A percentile compares a stretch with the other conserved stretches of the same genome.
These are phyloP conservation scores for Vannuccia rotundouncinata DNA, from an alignment of 2,888 invertebrate species.

Conservation along the genomic window DNA sequence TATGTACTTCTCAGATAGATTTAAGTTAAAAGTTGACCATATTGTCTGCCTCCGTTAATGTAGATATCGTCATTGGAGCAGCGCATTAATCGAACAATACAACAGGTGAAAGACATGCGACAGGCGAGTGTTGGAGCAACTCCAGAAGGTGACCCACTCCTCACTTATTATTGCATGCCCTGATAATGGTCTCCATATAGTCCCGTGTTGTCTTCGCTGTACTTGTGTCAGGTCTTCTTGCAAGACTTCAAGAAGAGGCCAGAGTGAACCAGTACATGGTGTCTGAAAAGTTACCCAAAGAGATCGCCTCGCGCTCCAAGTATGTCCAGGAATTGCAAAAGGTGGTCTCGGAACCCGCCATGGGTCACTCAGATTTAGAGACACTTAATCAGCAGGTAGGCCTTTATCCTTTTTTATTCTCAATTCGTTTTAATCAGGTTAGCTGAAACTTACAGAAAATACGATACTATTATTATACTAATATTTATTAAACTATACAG, in stretches of 20 bases:
- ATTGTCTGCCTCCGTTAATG: too few relatives aligned
- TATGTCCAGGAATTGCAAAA: conserved; percentile 67
- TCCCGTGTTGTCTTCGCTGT: neutral
- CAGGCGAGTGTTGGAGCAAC: conserved; percentile 62
- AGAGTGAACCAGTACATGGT: conserved; percentile 69
- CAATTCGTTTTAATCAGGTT: too few relatives aligned
- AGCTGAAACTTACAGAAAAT: too few relatives aligned
- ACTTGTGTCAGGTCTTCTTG: conserved; percentile 61
- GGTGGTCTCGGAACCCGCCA: conserved; percentile 65
- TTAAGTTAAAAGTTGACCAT: too few relatives aligned
- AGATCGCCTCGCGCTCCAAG: conserved; percentile 63
- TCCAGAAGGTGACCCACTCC: conserved; percentile 59
- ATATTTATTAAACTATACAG: too few relatives aligned
- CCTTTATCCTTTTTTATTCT: neutral
- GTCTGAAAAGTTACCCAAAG: conserved; percentile 72
- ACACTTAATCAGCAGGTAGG: conserved; percentile 63
- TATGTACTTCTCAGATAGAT: conserved; percentile 22
- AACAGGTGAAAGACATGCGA: conserved; percentile 64
- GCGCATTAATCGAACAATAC: conserved; percentile 60
- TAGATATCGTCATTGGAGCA: conserved; percentile 38
- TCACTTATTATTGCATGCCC: neutral
- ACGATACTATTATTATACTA: too few relatives aligned
- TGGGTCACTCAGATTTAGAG: conserved; percentile 65
- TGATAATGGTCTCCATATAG: too few relatives aligned
- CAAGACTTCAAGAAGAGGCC: conserved; percentile 70